Evolutionary conservation across 2,888 invertebrate genomes (phyloP), one percentile per base, ranked within the genome.

Genomic region (Sarcophaga carnaria): DNA sequence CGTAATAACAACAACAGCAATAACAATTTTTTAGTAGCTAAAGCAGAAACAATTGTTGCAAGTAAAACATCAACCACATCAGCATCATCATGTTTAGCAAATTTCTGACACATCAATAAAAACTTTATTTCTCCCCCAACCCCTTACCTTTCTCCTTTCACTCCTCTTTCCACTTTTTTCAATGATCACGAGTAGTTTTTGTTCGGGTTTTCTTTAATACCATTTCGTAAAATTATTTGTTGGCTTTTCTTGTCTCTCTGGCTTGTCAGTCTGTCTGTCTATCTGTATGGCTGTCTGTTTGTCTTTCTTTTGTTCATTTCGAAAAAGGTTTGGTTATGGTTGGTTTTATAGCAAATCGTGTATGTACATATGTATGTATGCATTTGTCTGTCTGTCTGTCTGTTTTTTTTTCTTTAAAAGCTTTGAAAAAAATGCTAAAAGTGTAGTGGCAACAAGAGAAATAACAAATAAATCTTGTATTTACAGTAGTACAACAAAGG

Each of bases 61-160:
- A 54, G 54, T 14, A 54, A 62, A 81, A 63, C 17, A 72, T 4
- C 6, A 60, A 71, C 3, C 62, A 20, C n/a, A 17, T 27, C 64
- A 74, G 60, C 72, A 70, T 81, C 74, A 74, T 81, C 69, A 54
- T 77, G 71, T 59, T 81, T 59, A 69, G 20, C 37, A 49, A 47
- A 74, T 74, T 74, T 78, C 77, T 78, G 81, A 85, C 77, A 81
- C 69, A 81, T 63, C 77, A 85, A 85, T 85, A 85, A 80, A 54
- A 77, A 81, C n/a, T 80, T 63, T 80, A 60, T 47, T 25, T 20
- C 22, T 59, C 45, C 64, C 12, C 2, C 8, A 8, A 0, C 37
- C 8, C 10, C 37, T 2, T 6, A 1, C 6, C 37, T 37, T 37
- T 10, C 3, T 10, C 2, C 37, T 37, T 37, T 37, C 8, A 37